These are phyloP conservation scores for Bombus balteatus DNA, from an alignment of 1,140 invertebrate genomes.

Conservation along the genomic window DNA sequence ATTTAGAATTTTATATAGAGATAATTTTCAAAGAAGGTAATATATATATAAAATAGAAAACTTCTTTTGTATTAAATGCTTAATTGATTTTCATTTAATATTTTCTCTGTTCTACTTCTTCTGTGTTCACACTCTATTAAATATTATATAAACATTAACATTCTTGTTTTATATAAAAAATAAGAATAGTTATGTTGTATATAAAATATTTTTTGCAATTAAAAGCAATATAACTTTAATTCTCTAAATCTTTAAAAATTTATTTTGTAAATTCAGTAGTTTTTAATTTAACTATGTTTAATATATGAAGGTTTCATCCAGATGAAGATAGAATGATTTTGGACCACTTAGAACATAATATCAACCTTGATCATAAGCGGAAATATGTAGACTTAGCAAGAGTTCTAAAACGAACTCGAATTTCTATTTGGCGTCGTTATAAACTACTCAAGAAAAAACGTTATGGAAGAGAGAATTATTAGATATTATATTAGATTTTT, in stretches of 20 bases:
- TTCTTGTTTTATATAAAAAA: not conserved
- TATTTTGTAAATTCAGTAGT: not conserved
- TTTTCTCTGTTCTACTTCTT: not conserved
- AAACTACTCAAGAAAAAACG: constrained; percentile 58
- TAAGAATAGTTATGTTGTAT: not conserved
- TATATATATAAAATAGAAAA: not conserved
- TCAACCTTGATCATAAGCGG: constrained; percentile 48
- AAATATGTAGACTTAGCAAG: constrained; percentile 71
- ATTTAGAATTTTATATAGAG: constrained; percentile 67
- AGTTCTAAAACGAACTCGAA: constrained; percentile 73
- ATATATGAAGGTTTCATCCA: constrained; percentile 38
- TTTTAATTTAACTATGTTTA: constrained; percentile 2
- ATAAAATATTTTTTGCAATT: not conserved
- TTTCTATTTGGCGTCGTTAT: constrained; percentile 76
- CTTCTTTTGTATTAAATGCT: not conserved
- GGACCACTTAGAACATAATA: constrained; percentile 63
- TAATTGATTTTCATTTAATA: not conserved
- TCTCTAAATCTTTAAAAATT: not conserved
- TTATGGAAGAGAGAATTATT: not conserved
- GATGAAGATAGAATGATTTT: constrained; percentile 73
- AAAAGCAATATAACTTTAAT: not conserved
- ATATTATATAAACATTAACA: not conserved
- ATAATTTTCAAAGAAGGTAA: constrained; percentile 67
- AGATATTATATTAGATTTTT: not conserved
- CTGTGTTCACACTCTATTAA: not conserved